Conservation (phyloP, 2,797 vertebrate genomes). For the Sphaeramia orbicularis region DNA sequence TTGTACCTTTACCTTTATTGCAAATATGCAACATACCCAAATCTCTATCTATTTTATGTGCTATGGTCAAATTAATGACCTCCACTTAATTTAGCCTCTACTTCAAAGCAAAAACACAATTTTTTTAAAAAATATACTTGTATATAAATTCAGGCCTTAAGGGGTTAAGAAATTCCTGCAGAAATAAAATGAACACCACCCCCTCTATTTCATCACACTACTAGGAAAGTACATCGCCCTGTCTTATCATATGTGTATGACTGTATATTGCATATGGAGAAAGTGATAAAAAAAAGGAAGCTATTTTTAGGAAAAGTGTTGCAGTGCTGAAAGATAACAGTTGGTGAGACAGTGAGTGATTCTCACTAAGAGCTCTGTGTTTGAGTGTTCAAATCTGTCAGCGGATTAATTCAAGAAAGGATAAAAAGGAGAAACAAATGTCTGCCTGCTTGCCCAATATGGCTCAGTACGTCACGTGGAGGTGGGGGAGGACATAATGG, state of each 20-base stretch:
- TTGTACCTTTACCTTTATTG: too few species aligned
- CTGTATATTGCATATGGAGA: conserved; percentile 12
- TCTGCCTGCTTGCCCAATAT: conserved; percentile 10
- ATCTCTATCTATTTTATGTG: too few species aligned
- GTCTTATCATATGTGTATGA: conserved; percentile 23
- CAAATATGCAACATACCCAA: too few species aligned
- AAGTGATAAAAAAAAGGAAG: conserved; percentile 34
- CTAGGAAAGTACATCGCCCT: neutral
- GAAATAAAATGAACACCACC: neutral
- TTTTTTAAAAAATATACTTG: too few species aligned
- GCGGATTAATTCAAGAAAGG: conserved; percentile 19
- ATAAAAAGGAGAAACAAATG: conserved; percentile 31
- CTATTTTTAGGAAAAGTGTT: conserved; percentile 62
- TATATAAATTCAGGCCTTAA: neutral
- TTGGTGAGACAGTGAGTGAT: conserved; percentile 34
- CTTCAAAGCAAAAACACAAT: too few species aligned
- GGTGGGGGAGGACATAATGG: conserved; percentile 1
- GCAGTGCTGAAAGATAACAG: conserved; percentile 53
- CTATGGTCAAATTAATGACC: too few species aligned
- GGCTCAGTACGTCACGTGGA: conserved; percentile 45
- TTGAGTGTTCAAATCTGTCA: conserved; percentile 29
- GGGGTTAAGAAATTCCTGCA: neutral
- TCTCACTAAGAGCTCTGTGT: conserved; percentile 29
- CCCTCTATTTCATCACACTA: neutral
- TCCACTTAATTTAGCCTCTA: too few species aligned